These are phyloP conservation scores for Tenebrio molitor DNA, from an alignment of 1,140 invertebrate genomes.

Conservation along the genomic window DNA sequence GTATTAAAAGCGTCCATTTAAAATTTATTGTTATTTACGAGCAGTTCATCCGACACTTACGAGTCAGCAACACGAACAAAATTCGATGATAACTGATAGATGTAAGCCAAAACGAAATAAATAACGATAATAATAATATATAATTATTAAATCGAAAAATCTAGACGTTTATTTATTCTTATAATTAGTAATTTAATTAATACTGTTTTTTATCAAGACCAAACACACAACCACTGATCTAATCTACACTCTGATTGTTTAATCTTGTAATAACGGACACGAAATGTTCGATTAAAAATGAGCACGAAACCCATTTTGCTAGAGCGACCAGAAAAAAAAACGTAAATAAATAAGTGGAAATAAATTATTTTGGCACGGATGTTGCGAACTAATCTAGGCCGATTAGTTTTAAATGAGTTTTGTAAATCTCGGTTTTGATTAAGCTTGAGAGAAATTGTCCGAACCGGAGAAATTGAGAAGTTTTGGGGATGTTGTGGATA, in stretches of 20 bases:
- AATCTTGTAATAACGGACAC: conserved; percentile 23
- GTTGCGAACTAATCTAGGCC: too few species aligned
- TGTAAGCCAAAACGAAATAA: conserved; percentile 28
- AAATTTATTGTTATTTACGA: conserved; percentile 20
- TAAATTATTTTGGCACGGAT: too few species aligned
- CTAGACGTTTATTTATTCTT: conserved; percentile 24
- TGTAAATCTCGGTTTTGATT: too few species aligned
- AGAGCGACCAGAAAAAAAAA: too few species aligned
- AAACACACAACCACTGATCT: background rate
- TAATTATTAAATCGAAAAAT: conserved; percentile 28
- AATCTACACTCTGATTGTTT: conserved; percentile 16
- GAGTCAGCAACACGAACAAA: conserved; percentile 15
- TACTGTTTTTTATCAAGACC: conserved; percentile 10
- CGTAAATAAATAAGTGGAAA: too few species aligned
- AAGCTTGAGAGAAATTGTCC: too few species aligned
- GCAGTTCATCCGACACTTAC: conserved; percentile 13
- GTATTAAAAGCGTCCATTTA: conserved; percentile 1
- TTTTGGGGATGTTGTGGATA: too few species aligned
- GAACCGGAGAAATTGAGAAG: too few species aligned
- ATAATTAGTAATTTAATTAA: conserved; percentile 38
- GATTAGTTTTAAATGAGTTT: too few species aligned
- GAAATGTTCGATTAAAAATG: conserved; percentile 12
- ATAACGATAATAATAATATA: conserved; percentile 29
- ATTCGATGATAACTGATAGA: conserved; percentile 12
- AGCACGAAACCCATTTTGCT: conserved; percentile 3